These are phyloP conservation scores for Microhierax caerulescens DNA, from an alignment of 2,797 vertebrate genomes.

Conservation along the genomic window DNA sequence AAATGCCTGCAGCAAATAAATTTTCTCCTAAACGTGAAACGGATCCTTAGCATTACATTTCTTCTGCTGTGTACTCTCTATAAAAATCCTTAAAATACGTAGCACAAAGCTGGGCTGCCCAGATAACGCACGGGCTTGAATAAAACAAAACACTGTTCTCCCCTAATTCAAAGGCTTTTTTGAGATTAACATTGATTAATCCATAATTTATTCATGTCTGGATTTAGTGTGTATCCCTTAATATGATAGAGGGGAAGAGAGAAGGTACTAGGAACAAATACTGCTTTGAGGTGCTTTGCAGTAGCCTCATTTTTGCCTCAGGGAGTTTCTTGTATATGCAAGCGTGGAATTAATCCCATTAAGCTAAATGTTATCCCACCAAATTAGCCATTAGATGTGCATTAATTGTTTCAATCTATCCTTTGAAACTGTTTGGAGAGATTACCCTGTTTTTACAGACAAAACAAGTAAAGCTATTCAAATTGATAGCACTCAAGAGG, in stretches of 20 bases:
- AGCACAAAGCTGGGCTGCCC: background rate
- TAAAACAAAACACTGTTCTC: background rate
- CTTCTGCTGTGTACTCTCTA: background rate
- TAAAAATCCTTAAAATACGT: background rate
- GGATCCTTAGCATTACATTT: background rate
- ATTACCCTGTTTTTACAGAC: background rate
- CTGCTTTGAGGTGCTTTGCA: background rate
- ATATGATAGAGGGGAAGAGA: background rate
- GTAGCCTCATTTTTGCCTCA: background rate
- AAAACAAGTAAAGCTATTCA: background rate
- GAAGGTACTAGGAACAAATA: background rate
- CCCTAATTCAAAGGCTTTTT: background rate
- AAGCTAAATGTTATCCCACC: background rate
- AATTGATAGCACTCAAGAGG: fast-evolving
- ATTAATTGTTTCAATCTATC: background rate
- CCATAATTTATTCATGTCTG: background rate
- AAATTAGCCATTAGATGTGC: background rate
- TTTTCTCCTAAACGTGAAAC: background rate
- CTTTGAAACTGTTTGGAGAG: background rate
- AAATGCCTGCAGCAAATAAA: background rate
- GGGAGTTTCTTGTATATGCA: background rate
- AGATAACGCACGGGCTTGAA: background rate
- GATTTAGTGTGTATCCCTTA: background rate
- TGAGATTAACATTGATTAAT: background rate
- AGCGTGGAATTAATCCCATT: background rate